Conservation (phyloP, 2,797 vertebrate genomes). For the Sphenopsis melanotis region DNA sequence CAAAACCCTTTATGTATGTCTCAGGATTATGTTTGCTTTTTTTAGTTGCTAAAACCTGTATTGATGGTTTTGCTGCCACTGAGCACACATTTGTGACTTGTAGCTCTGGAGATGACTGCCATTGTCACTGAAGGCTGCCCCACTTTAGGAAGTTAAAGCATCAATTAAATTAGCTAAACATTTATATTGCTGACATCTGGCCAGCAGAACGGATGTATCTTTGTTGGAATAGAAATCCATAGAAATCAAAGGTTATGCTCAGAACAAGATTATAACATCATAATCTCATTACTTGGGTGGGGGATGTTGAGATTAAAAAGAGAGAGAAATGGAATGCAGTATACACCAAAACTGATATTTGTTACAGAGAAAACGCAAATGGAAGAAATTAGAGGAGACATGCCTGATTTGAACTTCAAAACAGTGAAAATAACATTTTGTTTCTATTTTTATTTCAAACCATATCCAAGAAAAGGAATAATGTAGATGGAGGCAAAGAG, state of each 20-base stretch:
- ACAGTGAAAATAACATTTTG: constrained; percentile 43
- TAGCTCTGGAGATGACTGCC: background rate
- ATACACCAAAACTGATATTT: background rate
- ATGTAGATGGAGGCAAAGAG: constrained; percentile 4
- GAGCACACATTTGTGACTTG: background rate
- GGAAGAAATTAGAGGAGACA: constrained; percentile 7
- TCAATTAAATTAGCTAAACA: constrained; percentile 5
- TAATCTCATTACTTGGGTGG: constrained; percentile 24
- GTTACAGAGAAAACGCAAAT: background rate
- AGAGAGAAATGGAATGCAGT: background rate
- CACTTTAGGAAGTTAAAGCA: background rate
- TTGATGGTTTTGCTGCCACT: background rate
- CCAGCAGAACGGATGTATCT: background rate
- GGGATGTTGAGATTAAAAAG: background rate
- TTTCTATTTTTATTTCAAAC: constrained; percentile 56
- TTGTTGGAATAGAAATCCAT: background rate
- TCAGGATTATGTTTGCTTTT: constrained; percentile 27
- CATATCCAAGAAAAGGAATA: background rate
- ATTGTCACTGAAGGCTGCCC: background rate
- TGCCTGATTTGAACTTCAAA: constrained; percentile 31
- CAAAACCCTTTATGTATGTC: background rate
- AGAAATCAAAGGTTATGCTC: constrained; percentile 23
- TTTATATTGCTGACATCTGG: constrained; percentile 20
- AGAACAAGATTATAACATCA: constrained; percentile 20
- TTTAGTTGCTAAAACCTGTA: background rate